Evolutionary conservation across 2,888 invertebrate genomes (phyloP), one percentile per base, ranked within the genome.

Genomic region (Drosophila anomelani): DNA sequence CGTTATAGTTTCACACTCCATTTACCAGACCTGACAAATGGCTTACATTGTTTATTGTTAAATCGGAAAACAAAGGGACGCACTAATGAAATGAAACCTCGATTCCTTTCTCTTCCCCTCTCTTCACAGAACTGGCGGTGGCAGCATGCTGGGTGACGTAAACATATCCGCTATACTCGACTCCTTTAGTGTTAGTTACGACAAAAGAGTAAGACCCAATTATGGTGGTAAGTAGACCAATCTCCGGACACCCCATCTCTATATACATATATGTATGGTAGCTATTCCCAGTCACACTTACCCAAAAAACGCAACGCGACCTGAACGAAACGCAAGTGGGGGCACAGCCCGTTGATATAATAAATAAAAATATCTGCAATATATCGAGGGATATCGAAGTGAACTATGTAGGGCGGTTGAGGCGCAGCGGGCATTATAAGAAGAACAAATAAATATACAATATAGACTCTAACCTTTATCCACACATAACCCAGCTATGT

Each of bases 131-230:
- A 92, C 92, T 88, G 92, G 92, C 67, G 92, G 93, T 77, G 92
- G 92, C 83, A 97, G 96, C 93, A 97, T 96, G 96, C 94, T 96
- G 93, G 97, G 97, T 90, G 97, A 97, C 93, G 97, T 97, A 93
- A 98, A 98, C 95, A 97, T 98, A 94, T 97, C 98, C 91, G 97
- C 97, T 93, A 98, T 98, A 93, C 95, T 98, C 94, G 97, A 98
- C 94, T 97, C 97, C 92, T 97, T 98, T 95, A 97, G 97, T 93
- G 96, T 97, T 94, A 98, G 97, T 94, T 98, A 98, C 94, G 98
- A 99, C 95, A 99, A 98, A 96, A 96, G 98, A 96, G 97, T 99
- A 96, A 97, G 98, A 94, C 98, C 98, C 93, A 98, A 98, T 94
- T 98, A 98, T 94, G 98, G 98, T 96, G 98, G 98, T 98, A 94